Percentiles rank a stretch among this genome's conserved stretches.
Conservation (phyloP, 2,113 vertebrate species). For the Ammodramus savannarum region DNA sequence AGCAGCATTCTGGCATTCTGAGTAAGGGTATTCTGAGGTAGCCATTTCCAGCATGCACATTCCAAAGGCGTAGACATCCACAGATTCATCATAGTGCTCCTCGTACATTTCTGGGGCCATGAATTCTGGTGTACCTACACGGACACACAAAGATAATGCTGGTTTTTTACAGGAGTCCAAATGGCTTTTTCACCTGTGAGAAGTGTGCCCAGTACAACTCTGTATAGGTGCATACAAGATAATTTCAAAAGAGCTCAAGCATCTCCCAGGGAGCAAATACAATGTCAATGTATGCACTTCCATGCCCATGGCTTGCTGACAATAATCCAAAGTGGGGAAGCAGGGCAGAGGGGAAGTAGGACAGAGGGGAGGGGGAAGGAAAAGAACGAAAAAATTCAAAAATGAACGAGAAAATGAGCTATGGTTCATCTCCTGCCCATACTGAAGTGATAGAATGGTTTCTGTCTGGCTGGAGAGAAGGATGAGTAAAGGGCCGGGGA, state of each 20-base stretch:
- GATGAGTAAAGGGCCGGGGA: background rate
- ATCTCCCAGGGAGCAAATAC: background rate
- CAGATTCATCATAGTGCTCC: slow-evolving; percentile 94
- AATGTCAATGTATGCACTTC: background rate
- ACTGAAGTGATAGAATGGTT: background rate
- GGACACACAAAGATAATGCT: background rate
- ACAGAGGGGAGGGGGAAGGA: accelerated
- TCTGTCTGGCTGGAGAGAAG: background rate
- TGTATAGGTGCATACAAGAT: accelerated
- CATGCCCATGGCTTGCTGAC: background rate
- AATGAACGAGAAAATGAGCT: background rate
- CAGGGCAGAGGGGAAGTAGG: background rate
- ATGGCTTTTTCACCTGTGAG: background rate
- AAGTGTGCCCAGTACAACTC: background rate
- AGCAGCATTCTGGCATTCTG: slow-evolving; percentile 97
- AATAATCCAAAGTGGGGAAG: background rate
- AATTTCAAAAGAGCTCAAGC: background rate
- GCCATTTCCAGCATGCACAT: slow-evolving; percentile 99
- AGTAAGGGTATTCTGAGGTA: slow-evolving; percentile 97
- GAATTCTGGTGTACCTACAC: slow-evolving; percentile 93
- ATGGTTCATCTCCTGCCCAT: background rate
- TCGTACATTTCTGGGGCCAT: slow-evolving; percentile 99
- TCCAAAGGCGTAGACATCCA: slow-evolving; percentile 96
- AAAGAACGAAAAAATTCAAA: background rate
- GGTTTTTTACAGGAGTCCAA: background rate